Evolutionary conservation across 2,888 invertebrate genomes (phyloP), one percentile per base, ranked within the genome.

Genomic region (Aporophyla lueneburgensis): DNA sequence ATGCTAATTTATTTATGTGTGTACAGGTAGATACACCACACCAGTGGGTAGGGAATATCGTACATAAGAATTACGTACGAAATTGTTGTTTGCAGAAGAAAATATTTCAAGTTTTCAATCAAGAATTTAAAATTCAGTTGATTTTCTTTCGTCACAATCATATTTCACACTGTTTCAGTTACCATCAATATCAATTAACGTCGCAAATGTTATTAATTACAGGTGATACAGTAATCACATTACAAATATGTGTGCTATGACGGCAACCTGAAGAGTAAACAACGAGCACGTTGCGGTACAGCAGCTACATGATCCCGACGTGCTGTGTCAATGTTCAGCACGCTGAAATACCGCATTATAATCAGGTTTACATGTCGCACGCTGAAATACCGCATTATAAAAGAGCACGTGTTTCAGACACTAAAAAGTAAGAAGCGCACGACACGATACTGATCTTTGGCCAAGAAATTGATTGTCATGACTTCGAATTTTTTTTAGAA

Each of bases 231-330:
- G 86, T 86, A 78, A 87, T 84, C 81, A 49, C 51, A 87, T 65
- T 59, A 84, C 81, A 87, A 87, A 84, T 84, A 84, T 76, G 80
- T 78, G 56, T 82, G 66, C 69, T 79, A 59, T 85, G 86, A 82
- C 76, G 72, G 69, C 59, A 62, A 46, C 19, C 51, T 66, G 69
- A 65, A 74, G 54, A 81, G 56, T 72, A 76, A 82, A 78, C 76
- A 87, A 33, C 1, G 40, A 33, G 76, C 86, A 87, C 85, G 85
- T 85, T 80, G 76, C 40, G 49, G 27, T 70, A 62, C 74, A 54
- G 56, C 61, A 40, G 59, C 56, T n/a, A 66, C 83, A 68, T 73
- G 78, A 67, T 81, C 65, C 69, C 49, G 59, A 33, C 69, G 69
- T 84, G 84, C 59, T 83, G 68, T 63, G 69, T 40, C 70, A 40